Base-by-base conservation (phyloP, 2,797 vertebrate genomes). In the Siniperca undulata region DNA sequence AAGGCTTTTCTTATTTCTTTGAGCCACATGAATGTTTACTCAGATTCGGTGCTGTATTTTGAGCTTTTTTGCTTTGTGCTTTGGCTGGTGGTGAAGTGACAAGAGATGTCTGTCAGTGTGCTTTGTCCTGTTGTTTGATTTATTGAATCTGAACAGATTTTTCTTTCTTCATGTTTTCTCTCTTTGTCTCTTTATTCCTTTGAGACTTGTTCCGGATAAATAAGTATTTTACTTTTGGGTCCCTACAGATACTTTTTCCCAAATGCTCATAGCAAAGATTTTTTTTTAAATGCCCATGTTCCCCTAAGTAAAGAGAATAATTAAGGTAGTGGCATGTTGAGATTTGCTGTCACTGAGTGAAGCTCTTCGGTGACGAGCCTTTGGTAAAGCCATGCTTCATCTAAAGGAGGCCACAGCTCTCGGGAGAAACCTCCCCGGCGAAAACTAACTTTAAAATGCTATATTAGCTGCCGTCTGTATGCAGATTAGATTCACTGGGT, bases 331-430 rank as follows among this genome's bases (percentile, higher is more conserved):
- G 61, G 65, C 36, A 46, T 64, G 65, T 59, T 34, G 83, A 75
- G 56, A 36, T 68, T 40, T 66, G 70, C 76, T 77, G 79, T 82
- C 76, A 66, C 27, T 44, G 48, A 69, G 30, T 36, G 24, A 74
- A 46, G 67, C 74, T 68, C 44, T 69, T 69, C 72, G 44, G 7
- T 65, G 72, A 50, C 0, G 48, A 60, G 59, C 14, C 8, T 78
- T 14, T 7, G 56, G 38, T 59, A 20, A 55, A 70, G 34, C 52
- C 17, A 1, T 0, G 24, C 56, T 48, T 73, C 60, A 27, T 82
- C 42, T 79, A 66, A 84, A 84, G 22, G 69, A 82, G 78, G 84
- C 64, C 75, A 52, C 64, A 1, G 53, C 56, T 84, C 81, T 52
- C 77, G 17, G 67, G 76, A 78, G 67, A 64, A 81, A 17, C 70